These are phyloP conservation scores for Drosophila setifemur DNA, from an alignment of 1,140 invertebrate species.

Conservation along the genomic window DNA sequence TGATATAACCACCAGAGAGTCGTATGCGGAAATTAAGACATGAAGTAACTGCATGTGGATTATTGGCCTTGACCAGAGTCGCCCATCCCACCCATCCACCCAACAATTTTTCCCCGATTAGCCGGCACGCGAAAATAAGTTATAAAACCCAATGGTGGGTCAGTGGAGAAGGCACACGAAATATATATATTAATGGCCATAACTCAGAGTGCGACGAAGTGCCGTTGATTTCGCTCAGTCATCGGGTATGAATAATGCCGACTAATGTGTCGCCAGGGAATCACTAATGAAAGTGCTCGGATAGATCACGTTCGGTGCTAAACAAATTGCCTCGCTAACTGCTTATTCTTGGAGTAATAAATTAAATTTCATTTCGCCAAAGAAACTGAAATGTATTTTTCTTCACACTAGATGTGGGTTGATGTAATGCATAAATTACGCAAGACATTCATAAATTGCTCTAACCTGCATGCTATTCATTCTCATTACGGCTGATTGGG, in stretches of 20 bases:
- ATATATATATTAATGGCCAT: slow-evolving; percentile 31
- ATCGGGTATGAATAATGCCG: slow-evolving; percentile 34
- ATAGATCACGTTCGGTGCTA: slow-evolving; percentile 25
- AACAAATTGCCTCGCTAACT: slow-evolving; percentile 8
- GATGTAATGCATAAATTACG: no score
- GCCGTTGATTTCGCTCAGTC: slow-evolving; percentile 31
- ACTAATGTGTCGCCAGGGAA: slow-evolving; percentile 42
- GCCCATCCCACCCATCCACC: no score
- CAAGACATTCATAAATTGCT: slow-evolving; percentile 2
- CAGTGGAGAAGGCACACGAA: slow-evolving; percentile 6
- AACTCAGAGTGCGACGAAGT: slow-evolving; percentile 12
- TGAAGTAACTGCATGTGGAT: slow-evolving; percentile 9
- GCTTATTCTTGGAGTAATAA: slow-evolving; percentile 3
- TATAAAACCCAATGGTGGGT: background rate
- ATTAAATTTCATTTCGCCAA: slow-evolving; percentile 12
- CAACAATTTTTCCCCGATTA: slow-evolving; percentile 21
- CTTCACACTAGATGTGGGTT: no score
- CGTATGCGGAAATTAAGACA: slow-evolving; percentile 29
- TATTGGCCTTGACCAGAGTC: slow-evolving; percentile 5
- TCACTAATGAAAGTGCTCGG: slow-evolving; percentile 38
- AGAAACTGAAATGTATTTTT: no score
- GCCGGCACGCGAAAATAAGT: slow-evolving; percentile 8
- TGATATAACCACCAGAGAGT: slow-evolving; percentile 29
- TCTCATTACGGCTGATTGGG: slow-evolving; percentile 23
- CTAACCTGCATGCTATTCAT: background rate